These are phyloP conservation scores for Coenobita brevimanus DNA, from an alignment of 1,140 invertebrate genomes.

Conservation along the genomic window DNA sequence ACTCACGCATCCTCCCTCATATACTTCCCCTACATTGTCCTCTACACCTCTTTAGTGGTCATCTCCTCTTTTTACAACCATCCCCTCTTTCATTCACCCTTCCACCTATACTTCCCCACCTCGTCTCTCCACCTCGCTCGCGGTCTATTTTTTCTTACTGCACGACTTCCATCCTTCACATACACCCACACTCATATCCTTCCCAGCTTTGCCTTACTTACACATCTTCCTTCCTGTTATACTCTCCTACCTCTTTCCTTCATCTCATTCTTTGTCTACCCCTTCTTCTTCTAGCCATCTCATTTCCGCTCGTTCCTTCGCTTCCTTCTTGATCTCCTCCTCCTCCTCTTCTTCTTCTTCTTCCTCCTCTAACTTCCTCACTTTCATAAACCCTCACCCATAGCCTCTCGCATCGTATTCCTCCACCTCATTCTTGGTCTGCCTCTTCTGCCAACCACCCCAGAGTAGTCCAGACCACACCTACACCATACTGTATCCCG, in stretches of 20 bases:
- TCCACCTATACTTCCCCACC: too few species aligned
- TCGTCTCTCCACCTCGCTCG: not conserved
- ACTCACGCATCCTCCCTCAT: too few species aligned
- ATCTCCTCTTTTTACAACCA: too few species aligned
- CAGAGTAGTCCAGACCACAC: too few species aligned
- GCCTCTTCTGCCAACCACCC: too few species aligned
- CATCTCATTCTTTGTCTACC: not conserved
- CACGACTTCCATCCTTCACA: not conserved
- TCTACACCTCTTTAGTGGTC: too few species aligned
- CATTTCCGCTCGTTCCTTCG: not conserved
- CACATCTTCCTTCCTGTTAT: not conserved
- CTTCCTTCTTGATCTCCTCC: slow-evolving; percentile 27
- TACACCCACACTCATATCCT: not conserved
- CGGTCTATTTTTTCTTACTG: not conserved
- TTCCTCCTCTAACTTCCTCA: not conserved
- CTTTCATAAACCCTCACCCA: not conserved
- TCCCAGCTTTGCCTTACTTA: not conserved
- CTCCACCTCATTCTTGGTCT: too few species aligned
- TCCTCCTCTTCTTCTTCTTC: not conserved
- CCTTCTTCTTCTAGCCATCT: not conserved
- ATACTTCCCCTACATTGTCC: too few species aligned
- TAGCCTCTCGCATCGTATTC: not conserved
- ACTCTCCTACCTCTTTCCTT: not conserved
- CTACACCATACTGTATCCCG: not conserved
- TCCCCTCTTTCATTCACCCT: too few species aligned